Conservation (phyloP, 2,113 vertebrate species). For the Triplophysa tibetana region DNA sequence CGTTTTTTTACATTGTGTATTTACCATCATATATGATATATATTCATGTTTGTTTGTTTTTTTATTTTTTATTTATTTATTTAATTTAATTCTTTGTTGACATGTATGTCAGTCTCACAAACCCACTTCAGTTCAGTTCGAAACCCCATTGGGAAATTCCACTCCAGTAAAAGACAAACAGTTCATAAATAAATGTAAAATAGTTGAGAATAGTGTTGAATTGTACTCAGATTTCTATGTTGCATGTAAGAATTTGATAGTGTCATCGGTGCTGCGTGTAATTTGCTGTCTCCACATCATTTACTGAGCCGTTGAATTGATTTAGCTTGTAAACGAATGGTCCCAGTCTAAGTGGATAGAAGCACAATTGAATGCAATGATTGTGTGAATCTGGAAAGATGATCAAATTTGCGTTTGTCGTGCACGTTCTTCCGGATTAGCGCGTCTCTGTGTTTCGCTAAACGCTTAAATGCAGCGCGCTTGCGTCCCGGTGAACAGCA, state of each 20-base stretch:
- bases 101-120: neutral
- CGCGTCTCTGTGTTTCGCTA: neutral
- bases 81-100: too few species aligned
- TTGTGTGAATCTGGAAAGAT: neutral
- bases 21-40: too few species aligned
- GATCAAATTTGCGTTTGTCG: neutral
- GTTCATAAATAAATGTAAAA: neutral
- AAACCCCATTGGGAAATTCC: neutral
- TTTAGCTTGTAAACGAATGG: conserved; percentile 30
- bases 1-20: too few species aligned
- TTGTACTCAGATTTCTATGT: neutral
- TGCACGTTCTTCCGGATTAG: neutral
- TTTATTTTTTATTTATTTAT: too few species aligned
- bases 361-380: conserved; percentile 3
- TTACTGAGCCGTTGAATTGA: conserved; percentile 26
- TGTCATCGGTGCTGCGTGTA: conserved; percentile 25
- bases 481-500: conserved; percentile 8
- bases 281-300: conserved; percentile 21
- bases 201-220: neutral
- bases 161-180: neutral
- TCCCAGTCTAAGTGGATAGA: conserved; percentile 10
- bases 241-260: neutral
- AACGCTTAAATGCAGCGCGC: neutral
- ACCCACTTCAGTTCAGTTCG: neutral
- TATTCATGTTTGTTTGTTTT: too few species aligned